These are phyloP conservation scores for Rissa tridactyla DNA, from an alignment of 2,113 vertebrate genomes.

Conservation along the genomic window DNA sequence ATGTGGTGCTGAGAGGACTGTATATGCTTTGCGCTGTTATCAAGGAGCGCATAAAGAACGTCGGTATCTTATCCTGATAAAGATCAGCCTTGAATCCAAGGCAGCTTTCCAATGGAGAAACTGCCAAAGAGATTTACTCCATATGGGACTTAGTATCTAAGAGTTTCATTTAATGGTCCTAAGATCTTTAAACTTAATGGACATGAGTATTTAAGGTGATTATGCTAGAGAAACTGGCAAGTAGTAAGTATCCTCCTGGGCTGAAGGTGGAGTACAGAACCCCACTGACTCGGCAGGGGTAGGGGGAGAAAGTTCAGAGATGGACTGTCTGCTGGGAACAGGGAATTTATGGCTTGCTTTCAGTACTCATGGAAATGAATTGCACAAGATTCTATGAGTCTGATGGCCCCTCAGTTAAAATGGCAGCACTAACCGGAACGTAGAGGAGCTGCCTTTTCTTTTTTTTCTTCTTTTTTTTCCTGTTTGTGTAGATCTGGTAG, in stretches of 20 bases:
- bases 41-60: neutral
- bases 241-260: neutral
- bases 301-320: neutral
- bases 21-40: neutral
- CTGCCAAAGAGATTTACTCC: conserved; percentile 23
- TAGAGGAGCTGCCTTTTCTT: neutral
- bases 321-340: neutral
- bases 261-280: neutral
- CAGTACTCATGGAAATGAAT: neutral
- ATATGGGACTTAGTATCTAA: neutral
- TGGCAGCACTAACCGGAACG: neutral
- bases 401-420: neutral
- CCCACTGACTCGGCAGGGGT: neutral
- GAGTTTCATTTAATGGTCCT: conserved; percentile 38
- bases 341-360: neutral
- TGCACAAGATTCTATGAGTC: neutral
- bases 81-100: conserved; percentile 30
- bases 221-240: neutral
- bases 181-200: conserved; percentile 47
- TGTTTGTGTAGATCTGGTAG: neutral
- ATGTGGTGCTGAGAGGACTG: neutral
- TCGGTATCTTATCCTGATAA: neutral
- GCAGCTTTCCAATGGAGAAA: conserved; percentile 10
- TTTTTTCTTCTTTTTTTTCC: neutral
- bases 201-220: conserved; percentile 24